phyloP scores from a whole-genome alignment of 2,797 vertebrate species.

The Sebastes flavidus region DNA sequence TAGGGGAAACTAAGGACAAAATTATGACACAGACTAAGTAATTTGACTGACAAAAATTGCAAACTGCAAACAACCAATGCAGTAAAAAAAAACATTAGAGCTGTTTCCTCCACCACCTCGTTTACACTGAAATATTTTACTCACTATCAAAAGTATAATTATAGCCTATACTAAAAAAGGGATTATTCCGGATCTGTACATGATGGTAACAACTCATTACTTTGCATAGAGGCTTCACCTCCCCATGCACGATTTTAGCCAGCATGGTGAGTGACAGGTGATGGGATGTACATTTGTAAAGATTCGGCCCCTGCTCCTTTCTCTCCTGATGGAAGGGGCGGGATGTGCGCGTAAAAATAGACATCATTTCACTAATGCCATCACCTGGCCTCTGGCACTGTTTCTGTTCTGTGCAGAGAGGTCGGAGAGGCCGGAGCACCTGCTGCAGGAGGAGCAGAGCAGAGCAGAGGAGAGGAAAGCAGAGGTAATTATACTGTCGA shows the following conservation, averaged over 20 bases:
- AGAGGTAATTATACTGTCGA: constrained; percentile 50
- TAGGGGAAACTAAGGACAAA: not conserved
- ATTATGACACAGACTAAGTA: not conserved
- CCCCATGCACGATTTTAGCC: not conserved
- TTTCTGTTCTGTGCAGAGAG: constrained; percentile 39
- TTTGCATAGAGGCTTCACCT: constrained; percentile 6
- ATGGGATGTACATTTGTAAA: constrained; percentile 48
- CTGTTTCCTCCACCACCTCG: not conserved
- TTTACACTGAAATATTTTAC: not conserved
- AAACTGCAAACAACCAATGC: not conserved
- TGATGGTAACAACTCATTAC: not conserved
- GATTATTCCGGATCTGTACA: not conserved
- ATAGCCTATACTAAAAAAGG: not conserved
- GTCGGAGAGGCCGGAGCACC: constrained; percentile 60
- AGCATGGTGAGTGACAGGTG: constrained; percentile 54
- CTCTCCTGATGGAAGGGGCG: constrained; percentile 35
- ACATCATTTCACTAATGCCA: constrained; percentile 64
- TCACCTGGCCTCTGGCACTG: constrained; percentile 68
- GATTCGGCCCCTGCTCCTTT: constrained; percentile 21
- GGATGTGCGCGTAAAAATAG: constrained; percentile 59
- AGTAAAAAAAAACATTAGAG: not conserved
- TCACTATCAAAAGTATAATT: constrained; percentile 5
- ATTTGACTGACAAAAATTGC: not conserved
- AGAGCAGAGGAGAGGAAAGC: not conserved
- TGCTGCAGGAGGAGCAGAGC: constrained; percentile 57